Conservation (phyloP, 2,888 invertebrate species). For the Sepioteuthis lessoniana region DNA sequence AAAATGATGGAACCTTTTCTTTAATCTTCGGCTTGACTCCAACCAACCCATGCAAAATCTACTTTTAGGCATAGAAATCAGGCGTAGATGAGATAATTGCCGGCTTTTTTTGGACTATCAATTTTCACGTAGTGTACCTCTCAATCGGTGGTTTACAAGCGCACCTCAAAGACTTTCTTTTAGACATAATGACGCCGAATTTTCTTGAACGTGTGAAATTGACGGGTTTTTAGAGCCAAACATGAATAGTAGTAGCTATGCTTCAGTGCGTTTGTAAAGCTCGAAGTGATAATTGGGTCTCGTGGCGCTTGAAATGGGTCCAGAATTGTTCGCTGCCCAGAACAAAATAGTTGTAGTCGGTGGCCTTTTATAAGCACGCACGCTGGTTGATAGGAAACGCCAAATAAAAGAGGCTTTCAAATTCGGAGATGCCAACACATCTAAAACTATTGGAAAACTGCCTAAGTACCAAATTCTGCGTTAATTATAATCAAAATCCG, state of each 20-base stretch:
- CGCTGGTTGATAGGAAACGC: neutral
- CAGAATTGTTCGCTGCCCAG: no score
- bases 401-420: neutral
- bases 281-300: neutral
- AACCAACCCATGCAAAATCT: neutral
- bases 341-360: no score
- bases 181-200: neutral
- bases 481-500: no score
- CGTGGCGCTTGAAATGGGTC: neutral
- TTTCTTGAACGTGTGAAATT: neutral
- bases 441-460: neutral
- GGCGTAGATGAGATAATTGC: neutral
- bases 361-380: neutral
- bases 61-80: neutral
- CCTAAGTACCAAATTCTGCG: no score
- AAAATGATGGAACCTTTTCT: neutral
- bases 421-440: neutral
- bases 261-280: neutral
- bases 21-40: neutral
- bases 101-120: neutral
- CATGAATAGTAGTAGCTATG: neutral
- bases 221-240: neutral
- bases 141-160: neutral
- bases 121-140: neutral
- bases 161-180: neutral